phyloP scores from a whole-genome alignment of 2,888 invertebrate species.

The Agrotis ipsilon region DNA sequence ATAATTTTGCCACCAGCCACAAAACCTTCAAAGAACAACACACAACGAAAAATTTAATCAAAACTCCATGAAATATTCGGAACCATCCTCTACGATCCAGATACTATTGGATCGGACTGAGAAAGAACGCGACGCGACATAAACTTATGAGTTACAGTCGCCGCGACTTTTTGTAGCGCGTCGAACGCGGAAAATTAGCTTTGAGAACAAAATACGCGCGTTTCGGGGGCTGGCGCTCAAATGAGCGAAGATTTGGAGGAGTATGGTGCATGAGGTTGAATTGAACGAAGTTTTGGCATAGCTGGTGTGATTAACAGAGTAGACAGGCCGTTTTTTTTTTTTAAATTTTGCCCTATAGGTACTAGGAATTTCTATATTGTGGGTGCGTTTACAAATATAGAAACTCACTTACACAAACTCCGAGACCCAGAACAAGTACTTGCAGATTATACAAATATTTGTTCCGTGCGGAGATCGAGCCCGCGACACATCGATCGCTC shows the following conservation, averaged over 20 bases:
- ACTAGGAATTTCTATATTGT: too few relatives aligned
- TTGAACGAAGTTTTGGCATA: background rate
- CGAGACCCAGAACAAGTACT: too few relatives aligned
- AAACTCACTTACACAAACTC: too few relatives aligned
- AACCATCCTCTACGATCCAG: constrained; percentile 75
- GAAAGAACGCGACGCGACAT: constrained; percentile 85
- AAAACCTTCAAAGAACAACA: background rate
- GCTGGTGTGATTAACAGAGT: background rate
- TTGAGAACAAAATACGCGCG: constrained; percentile 53
- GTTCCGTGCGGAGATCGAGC: too few relatives aligned
- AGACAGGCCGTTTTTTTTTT: too few relatives aligned
- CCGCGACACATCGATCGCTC: too few relatives aligned
- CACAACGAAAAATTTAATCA: background rate
- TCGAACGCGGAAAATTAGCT: constrained; percentile 74
- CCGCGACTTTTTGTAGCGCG: constrained; percentile 77
- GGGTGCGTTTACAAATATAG: too few relatives aligned
- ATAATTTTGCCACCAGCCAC: background rate
- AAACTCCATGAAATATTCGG: constrained; percentile 13
- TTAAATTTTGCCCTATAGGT: too few relatives aligned
- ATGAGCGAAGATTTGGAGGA: constrained; percentile 7
- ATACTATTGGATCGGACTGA: constrained; percentile 76
- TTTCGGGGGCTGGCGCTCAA: constrained; percentile 20
- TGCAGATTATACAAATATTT: too few relatives aligned
- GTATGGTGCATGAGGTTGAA: background rate
- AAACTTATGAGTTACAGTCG: constrained; percentile 87